phyloP scores from a whole-genome alignment of 2,113 vertebrate genomes.

The Phaetusa simplex region DNA sequence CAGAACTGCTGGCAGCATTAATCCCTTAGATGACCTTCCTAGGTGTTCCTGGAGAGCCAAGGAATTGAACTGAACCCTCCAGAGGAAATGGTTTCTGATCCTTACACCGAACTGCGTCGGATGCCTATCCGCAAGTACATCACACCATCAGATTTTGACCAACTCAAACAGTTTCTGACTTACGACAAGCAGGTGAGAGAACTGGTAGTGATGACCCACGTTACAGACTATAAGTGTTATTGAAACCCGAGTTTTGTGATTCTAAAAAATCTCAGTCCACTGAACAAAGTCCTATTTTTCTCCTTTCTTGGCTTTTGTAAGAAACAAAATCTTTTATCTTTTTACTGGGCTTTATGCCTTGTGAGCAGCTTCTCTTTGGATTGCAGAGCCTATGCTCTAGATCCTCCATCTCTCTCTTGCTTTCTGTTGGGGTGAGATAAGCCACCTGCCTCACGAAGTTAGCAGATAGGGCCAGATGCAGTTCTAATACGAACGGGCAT shows the following conservation, averaged over 20 bases:
- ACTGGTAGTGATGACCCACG: neutral
- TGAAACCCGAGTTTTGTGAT: neutral
- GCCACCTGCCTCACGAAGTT: neutral
- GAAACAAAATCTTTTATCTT: neutral
- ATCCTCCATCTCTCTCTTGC: neutral
- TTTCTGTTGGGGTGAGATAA: neutral
- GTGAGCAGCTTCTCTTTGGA: neutral
- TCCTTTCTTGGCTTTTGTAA: neutral
- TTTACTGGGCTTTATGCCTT: neutral
- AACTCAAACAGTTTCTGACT: slow-evolving; percentile 82
- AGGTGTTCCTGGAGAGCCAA: slow-evolving; percentile 92
- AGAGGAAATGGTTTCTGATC: slow-evolving; percentile 80
- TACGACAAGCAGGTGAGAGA: slow-evolving; percentile 87
- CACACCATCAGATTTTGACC: slow-evolving; percentile 75
- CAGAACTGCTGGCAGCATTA: neutral
- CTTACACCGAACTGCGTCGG: slow-evolving; percentile 73
- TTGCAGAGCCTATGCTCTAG: neutral
- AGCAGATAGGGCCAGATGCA: neutral
- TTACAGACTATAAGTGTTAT: neutral
- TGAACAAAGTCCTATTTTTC: neutral
- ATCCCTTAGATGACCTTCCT: neutral
- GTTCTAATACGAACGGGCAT: neutral
- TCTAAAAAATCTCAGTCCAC: neutral
- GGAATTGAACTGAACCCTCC: slow-evolving; percentile 88
- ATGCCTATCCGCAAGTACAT: slow-evolving; percentile 47